A percentile compares a stretch with the other conserved stretches of the same genome.
These are phyloP conservation scores for Plutella xylostella DNA, from an alignment of 2,888 invertebrate species.

Conservation along the genomic window DNA sequence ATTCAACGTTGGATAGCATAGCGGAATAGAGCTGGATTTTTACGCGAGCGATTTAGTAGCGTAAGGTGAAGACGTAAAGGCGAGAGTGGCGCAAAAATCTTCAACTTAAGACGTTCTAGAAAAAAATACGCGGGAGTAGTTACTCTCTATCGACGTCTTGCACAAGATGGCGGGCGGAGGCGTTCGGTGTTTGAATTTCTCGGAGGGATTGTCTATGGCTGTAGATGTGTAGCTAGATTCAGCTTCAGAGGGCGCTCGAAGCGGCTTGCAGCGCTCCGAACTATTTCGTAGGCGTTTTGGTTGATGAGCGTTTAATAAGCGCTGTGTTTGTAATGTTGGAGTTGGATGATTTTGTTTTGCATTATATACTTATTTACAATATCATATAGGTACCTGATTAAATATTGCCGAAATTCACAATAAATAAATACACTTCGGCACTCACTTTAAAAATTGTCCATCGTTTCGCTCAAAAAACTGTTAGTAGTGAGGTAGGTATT, in stretches of 20 bases:
- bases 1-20: no score
- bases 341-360: no score
- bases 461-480: no score
- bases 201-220: slow-evolving; percentile 45
- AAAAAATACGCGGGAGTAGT: slow-evolving; percentile 58
- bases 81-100: slow-evolving; percentile 65
- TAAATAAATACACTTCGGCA: no score
- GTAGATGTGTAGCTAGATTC: slow-evolving; percentile 20
- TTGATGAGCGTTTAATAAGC: slow-evolving; percentile 27
- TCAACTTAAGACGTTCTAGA: slow-evolving; percentile 65
- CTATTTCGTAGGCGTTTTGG: slow-evolving; percentile 27
- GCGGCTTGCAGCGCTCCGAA: slow-evolving; percentile 31
- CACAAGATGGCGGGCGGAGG: slow-evolving; percentile 64
- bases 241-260: slow-evolving; percentile 11
- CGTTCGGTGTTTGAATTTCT: slow-evolving; percentile 66
- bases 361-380: no score
- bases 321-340: no score
- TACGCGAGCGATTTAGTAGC: slow-evolving; percentile 65
- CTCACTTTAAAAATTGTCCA: no score
- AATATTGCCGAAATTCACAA: no score
- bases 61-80: slow-evolving; percentile 59
- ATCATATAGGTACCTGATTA: no score
- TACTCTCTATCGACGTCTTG: slow-evolving; percentile 67
- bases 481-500: no score
- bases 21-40: slow-evolving; percentile 52